Evolutionary conservation across 92 coral and sea anemone species (phyloP), one percentile per base, ranked within the genome.

Genomic region (Zoanthus gigantus): DNA sequence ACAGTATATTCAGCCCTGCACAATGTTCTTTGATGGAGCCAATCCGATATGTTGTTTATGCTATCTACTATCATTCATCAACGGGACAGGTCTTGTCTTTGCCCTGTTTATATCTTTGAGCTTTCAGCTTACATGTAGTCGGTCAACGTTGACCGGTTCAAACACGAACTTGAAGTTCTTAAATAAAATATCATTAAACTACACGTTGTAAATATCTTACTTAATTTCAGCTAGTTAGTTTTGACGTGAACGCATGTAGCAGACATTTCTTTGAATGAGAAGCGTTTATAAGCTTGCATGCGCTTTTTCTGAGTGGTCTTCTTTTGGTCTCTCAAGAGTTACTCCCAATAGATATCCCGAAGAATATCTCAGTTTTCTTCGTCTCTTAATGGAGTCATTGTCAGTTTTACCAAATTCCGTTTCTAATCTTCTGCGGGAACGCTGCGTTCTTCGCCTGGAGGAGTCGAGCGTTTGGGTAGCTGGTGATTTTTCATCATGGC

Each of bases 331-430:
- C 6, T 94, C 98, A n/a, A 95, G 88, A 34, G 98, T 95, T 4
- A 92, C 98, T 9, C 98, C 98, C 30, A 94, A 91, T 56, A 95
- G 56, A 58, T 86, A 95, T 10, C 96, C 96, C 46, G 98, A 95
- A 28, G 98, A 95, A 66, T 95, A 95, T 37, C 98, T 95, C 61
- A 95, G 85, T 30, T 92, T 90, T 63, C 93, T 90, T 86, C 94
- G 93, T 66, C 96, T 91, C 74, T 88, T 83, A 46, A 95, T 95
- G 45, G 98, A 89, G 81, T 93, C 98, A 9, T 85, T 79, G 86
- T 95, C 98, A 83, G 80, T 47, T 76, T 95, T 95, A 23, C 95
- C 95, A 77, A 90, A 93, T 45, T 89, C 94, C 71, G 94, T 94
- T 89, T 94, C 98, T 87, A 95, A 91, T 71, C 96, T 63, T 76